These are phyloP conservation scores for Picus viridis DNA, from an alignment of 2,797 vertebrate genomes.

Conservation along the genomic window DNA sequence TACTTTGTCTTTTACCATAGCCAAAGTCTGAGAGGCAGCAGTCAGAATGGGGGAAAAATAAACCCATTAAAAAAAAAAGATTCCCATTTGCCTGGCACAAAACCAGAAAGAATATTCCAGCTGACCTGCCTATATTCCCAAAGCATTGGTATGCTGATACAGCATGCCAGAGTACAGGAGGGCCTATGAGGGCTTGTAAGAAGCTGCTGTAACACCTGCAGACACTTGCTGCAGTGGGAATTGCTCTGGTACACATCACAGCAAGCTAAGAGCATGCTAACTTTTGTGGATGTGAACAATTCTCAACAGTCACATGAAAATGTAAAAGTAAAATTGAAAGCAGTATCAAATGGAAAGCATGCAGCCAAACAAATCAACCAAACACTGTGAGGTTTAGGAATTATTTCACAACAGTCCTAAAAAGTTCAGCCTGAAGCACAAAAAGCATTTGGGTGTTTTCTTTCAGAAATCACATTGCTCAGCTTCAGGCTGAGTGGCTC, in stretches of 20 bases:
- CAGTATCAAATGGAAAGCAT: constrained; percentile 26
- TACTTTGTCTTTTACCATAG: background rate
- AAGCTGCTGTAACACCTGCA: background rate
- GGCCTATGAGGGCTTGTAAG: background rate
- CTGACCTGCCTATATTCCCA: background rate
- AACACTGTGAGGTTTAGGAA: constrained; percentile 48
- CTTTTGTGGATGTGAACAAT: constrained; percentile 23
- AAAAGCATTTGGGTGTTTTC: background rate
- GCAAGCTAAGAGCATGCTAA: constrained; percentile 59
- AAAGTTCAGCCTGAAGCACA: constrained; percentile 60
- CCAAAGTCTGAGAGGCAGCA: background rate
- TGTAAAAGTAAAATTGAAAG: constrained; percentile 33
- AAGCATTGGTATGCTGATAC: background rate
- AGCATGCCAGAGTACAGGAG: background rate
- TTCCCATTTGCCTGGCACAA: background rate
- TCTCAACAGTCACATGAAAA: constrained; percentile 55
- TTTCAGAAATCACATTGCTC: background rate
- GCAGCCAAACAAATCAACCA: constrained; percentile 53
- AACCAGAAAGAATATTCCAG: background rate
- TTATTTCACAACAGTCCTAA: constrained; percentile 67
- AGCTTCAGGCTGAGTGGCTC: constrained; percentile 48
- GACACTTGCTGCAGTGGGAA: constrained; percentile 21
- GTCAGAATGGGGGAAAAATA: background rate
- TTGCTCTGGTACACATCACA: background rate
- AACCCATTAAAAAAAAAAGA: background rate